Percentiles rank a stretch among this genome's conserved stretches.
phyloP scores from a whole-genome alignment of 2,797 vertebrate genomes.

The Pantherophis alleghaniensis region DNA sequence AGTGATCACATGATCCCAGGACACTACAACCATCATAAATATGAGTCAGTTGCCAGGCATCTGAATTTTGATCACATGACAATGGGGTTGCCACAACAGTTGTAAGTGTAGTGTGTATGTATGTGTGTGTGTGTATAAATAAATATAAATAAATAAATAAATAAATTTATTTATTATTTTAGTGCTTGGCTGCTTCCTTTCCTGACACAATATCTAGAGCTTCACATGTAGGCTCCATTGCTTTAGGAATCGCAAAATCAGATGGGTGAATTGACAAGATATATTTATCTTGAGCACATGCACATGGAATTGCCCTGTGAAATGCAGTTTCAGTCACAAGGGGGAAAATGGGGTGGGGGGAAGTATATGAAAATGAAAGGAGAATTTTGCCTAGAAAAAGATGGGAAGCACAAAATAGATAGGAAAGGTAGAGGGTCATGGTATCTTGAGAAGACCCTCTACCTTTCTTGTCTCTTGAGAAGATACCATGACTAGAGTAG shows the following conservation, averaged over 20 bases:
- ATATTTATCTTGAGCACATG: neutral
- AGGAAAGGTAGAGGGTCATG: neutral
- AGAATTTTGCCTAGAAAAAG: neutral
- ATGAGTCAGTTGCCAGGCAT: too few relatives aligned
- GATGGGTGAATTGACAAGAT: neutral
- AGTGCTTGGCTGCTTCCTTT: neutral
- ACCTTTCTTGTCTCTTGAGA: neutral
- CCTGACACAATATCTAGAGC: fast-evolving
- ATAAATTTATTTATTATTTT: neutral
- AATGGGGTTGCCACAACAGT: too few relatives aligned
- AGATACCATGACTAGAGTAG: neutral
- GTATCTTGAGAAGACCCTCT: neutral
- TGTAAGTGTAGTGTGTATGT: too few relatives aligned
- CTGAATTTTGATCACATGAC: too few relatives aligned
- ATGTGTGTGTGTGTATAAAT: too few relatives aligned
- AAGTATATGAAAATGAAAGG: neutral
- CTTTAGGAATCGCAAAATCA: neutral
- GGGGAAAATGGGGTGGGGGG: too few relatives aligned
- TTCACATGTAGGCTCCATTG: neutral
- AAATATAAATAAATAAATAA: too few relatives aligned
- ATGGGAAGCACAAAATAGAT: neutral
- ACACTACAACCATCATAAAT: too few relatives aligned
- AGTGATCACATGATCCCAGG: too few relatives aligned
- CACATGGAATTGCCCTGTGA: neutral
- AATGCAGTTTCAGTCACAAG: neutral